Evolutionary conservation across 2,888 invertebrate species (phyloP).

Genomic region (Lasioglossum lativentre): DNA sequence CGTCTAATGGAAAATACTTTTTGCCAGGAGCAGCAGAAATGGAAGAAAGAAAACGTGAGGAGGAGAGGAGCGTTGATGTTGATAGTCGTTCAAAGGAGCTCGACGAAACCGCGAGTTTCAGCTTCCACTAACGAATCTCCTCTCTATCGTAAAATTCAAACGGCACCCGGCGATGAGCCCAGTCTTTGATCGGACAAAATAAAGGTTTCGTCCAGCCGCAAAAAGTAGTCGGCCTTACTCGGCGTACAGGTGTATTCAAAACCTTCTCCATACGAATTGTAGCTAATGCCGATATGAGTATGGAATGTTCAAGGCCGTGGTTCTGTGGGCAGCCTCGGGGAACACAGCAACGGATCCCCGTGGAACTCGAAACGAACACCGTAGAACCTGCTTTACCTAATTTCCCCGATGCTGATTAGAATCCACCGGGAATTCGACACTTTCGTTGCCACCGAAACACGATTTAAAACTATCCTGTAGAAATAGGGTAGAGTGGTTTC

Average conservation of each 20-base stretch:
- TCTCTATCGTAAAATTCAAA: slow-evolving; percentile 37
- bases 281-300: slow-evolving; percentile 41
- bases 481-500: neutral
- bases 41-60: neutral
- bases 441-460: neutral
- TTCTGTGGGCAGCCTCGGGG: neutral
- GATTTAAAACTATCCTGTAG: neutral
- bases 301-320: slow-evolving; percentile 30
- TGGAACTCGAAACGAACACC: neutral
- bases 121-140: slow-evolving; percentile 34
- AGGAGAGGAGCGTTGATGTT: neutral
- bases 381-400: slow-evolving; percentile 8
- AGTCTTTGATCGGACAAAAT: slow-evolving; percentile 46
- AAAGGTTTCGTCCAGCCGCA: slow-evolving; percentile 42
- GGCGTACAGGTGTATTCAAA: slow-evolving; percentile 57
- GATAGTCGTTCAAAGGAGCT: neutral
- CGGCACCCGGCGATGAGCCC: slow-evolving; percentile 25
- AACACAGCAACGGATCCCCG: neutral
- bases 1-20: neutral
- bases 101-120: neutral
- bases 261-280: slow-evolving; percentile 46
- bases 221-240: slow-evolving; percentile 60
- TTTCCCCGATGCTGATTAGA: neutral
- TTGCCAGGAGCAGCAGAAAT: neutral
- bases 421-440: neutral